Evolutionary conservation across 2,113 vertebrate genomes (phyloP).

Genomic region (Anhinga rufa): DNA sequence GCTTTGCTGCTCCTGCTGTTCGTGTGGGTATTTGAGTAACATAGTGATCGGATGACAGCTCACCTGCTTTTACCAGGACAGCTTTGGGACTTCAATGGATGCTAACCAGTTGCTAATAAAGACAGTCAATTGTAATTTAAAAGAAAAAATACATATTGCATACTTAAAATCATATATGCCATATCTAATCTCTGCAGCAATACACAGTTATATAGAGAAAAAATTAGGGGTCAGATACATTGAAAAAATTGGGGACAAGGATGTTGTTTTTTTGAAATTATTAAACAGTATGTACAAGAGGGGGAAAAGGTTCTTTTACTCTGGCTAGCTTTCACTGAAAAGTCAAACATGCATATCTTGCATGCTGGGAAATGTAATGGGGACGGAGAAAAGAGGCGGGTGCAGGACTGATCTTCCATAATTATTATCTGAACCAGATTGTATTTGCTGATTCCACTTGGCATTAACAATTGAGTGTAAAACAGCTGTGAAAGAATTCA

Average conservation of each 20-base stretch:
- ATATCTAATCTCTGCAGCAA: background rate
- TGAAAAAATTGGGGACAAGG: background rate
- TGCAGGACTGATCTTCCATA: background rate
- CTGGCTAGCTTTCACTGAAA: background rate
- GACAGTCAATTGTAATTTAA: background rate
- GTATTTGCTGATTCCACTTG: conserved; percentile 26
- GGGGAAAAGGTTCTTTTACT: background rate
- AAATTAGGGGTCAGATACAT: background rate
- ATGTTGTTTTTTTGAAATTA: background rate
- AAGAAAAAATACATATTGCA: background rate
- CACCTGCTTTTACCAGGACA: background rate
- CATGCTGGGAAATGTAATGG: background rate
- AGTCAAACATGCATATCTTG: background rate
- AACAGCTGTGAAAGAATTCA: conserved; percentile 38
- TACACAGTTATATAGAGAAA: background rate
- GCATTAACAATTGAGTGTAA: background rate
- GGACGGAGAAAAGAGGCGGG: background rate
- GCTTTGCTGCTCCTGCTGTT: background rate
- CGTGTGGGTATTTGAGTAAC: background rate
- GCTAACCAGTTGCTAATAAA: background rate
- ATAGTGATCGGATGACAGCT: fast-evolving
- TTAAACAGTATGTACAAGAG: background rate
- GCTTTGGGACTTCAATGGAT: background rate
- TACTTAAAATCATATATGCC: background rate
- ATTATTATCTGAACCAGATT: conserved; percentile 27